Conservation (phyloP, 2,113 vertebrate species). For the Dasyprocta punctata region DNA sequence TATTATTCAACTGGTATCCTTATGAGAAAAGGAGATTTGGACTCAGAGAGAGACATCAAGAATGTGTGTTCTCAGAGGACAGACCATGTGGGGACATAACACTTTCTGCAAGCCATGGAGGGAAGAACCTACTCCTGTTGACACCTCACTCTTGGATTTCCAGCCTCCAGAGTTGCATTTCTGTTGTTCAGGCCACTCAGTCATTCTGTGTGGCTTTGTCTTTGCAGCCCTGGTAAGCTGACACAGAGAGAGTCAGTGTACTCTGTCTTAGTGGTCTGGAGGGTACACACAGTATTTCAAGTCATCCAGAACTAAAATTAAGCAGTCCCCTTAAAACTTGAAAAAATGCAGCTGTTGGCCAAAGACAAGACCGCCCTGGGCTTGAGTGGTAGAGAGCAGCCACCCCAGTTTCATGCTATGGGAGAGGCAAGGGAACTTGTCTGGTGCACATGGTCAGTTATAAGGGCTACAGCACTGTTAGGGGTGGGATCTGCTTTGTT, state of each 20-base stretch:
- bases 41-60: background rate
- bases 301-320: background rate
- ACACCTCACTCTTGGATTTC: background rate
- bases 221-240: rapidly evolving
- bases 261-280: background rate
- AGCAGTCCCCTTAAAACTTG: background rate
- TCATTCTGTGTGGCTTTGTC: background rate
- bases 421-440: background rate
- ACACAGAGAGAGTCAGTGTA: rapidly evolving
- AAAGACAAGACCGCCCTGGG: background rate
- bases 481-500: background rate
- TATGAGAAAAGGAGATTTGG: background rate
- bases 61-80: rapidly evolving
- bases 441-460: rapidly evolving
- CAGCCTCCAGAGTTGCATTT: background rate
- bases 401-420: rapidly evolving
- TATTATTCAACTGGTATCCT: rapidly evolving
- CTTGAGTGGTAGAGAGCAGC: background rate
- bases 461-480: rapidly evolving
- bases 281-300: background rate
- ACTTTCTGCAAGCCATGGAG: background rate
- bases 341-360: background rate
- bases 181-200: background rate
- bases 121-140: background rate
- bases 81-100: rapidly evolving